A percentile compares a stretch with the other conserved stretches of the same genome.
Conservation (phyloP, 2,888 invertebrate species). For the Bellardia bayeri region DNA sequence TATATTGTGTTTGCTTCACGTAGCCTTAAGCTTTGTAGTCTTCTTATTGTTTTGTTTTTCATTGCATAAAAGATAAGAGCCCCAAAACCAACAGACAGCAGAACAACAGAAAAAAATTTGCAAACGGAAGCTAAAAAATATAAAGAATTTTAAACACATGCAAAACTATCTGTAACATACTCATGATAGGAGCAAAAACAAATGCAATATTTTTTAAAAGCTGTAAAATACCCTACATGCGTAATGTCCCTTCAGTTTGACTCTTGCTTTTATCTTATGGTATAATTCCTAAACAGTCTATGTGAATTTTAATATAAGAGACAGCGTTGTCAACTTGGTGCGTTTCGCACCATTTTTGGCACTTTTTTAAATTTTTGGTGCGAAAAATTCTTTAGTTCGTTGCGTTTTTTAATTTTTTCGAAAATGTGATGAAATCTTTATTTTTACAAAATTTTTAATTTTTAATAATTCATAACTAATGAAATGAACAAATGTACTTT, state of each 20-base stretch:
- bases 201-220: background rate
- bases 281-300: too few species aligned
- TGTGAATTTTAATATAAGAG: too few species aligned
- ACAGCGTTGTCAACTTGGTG: too few species aligned
- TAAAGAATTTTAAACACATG: constrained; percentile 59
- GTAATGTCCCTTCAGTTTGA: background rate
- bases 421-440: too few species aligned
- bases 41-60: constrained; percentile 19
- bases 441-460: too few species aligned
- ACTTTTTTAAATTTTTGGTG: too few species aligned
- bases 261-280: too few species aligned
- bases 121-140: constrained; percentile 74
- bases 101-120: constrained; percentile 71
- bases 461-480: too few species aligned
- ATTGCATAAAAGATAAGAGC: constrained; percentile 59
- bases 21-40: constrained; percentile 46
- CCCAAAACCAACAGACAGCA: constrained; percentile 31
- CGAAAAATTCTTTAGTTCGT: too few species aligned
- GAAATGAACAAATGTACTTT: too few species aligned
- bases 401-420: too few species aligned
- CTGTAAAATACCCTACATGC: constrained; percentile 32
- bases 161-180: constrained; percentile 45
- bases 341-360: too few species aligned
- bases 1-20: background rate
- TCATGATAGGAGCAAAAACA: constrained; percentile 12